Evolutionary conservation across 2,888 invertebrate genomes (phyloP).

Genomic region (Drosophila mayaguana): DNA sequence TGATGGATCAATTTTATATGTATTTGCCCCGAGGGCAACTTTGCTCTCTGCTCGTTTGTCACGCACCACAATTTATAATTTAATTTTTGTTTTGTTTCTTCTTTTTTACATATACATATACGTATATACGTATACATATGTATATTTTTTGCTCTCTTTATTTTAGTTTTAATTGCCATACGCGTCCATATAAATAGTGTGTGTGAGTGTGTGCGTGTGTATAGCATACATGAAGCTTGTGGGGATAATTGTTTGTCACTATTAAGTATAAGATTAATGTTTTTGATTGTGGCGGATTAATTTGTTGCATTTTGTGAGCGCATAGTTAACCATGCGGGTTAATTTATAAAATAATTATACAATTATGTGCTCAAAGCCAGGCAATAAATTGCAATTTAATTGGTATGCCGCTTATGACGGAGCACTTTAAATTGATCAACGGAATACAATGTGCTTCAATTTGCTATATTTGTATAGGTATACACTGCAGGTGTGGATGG

Average conservation of each 20-base stretch:
- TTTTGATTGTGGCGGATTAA: conserved; percentile 53
- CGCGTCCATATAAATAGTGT: background rate
- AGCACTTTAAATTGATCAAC: conserved; percentile 5
- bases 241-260: conserved; percentile 50
- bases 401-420: conserved; percentile 1
- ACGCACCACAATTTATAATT: conserved; percentile 24
- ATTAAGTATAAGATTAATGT: conserved; percentile 66
- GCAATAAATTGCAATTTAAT: conserved; percentile 35
- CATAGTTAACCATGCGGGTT: conserved; percentile 12
- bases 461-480: background rate
- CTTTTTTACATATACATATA: background rate
- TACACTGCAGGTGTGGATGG: too few relatives aligned
- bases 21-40: conserved; percentile 10
- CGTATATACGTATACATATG: background rate
- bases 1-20: conserved; percentile 15
- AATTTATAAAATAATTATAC: conserved; percentile 40
- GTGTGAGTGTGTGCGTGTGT: background rate
- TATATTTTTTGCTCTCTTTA: conserved; percentile 11
- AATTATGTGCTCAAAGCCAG: conserved; percentile 34
- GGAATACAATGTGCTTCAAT: background rate
- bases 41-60: conserved; percentile 16
- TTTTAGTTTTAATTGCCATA: conserved; percentile 22
- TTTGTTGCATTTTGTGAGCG: conserved; percentile 35
- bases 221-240: background rate
- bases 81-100: background rate